Conservation (phyloP, 2,113 vertebrate species). For the Thunnus maccoyii region DNA sequence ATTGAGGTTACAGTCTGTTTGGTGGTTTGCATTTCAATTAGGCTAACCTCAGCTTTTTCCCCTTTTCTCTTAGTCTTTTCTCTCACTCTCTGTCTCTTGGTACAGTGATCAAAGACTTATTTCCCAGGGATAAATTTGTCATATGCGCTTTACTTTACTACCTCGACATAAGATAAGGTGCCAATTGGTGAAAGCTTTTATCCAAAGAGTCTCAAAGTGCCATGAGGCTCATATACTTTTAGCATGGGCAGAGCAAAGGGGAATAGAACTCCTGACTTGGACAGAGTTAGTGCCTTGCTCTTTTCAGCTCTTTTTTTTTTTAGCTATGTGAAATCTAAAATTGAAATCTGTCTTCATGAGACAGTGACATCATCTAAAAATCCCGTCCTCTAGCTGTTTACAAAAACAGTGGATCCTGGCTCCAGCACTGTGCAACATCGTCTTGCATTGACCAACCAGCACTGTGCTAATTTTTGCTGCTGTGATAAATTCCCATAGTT, state of each 20-base stretch:
- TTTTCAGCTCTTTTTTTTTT: background rate
- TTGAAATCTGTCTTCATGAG: background rate
- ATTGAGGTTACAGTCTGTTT: constrained; percentile 37
- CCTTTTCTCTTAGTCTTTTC: background rate
- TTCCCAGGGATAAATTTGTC: constrained; percentile 34
- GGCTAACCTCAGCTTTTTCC: constrained; percentile 4
- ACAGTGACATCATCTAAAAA: too few relatives aligned
- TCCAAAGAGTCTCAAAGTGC: background rate
- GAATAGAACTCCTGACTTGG: background rate
- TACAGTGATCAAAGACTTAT: constrained; percentile 47
- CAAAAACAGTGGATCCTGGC: too few relatives aligned
- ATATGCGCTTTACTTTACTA: constrained; percentile 10
- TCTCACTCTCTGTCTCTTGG: constrained; percentile 7
- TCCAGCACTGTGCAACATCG: too few relatives aligned
- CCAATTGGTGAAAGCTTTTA: constrained; percentile 31
- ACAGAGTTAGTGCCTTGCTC: background rate
- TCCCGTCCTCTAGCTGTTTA: too few relatives aligned
- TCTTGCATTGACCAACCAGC: too few relatives aligned
- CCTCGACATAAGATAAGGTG: constrained; percentile 16
- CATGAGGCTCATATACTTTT: background rate
- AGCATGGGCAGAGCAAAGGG: background rate
- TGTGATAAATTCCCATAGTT: too few relatives aligned
- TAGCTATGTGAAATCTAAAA: background rate
- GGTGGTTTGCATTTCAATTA: constrained; percentile 59
- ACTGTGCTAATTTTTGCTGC: too few relatives aligned